Conservation (phyloP, 1,140 invertebrate species). For the Coenobita brevimanus region DNA sequence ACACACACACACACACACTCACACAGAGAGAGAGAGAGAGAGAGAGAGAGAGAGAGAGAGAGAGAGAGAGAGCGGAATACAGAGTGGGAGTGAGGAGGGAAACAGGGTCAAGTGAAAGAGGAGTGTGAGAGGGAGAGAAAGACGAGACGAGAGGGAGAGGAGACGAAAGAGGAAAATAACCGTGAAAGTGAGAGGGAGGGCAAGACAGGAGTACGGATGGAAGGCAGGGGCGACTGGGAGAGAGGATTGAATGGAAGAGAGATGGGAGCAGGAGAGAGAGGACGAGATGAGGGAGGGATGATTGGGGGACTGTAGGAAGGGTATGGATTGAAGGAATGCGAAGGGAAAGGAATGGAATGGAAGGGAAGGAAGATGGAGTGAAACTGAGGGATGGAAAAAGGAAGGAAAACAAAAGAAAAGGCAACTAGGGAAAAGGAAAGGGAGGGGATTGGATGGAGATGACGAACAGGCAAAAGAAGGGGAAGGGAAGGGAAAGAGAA, state of each 20-base stretch:
- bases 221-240: not conserved
- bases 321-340: no score
- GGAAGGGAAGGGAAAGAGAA: conserved; percentile 1
- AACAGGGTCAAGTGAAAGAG: no score
- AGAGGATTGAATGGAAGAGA: not conserved
- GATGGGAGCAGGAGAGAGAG: not conserved
- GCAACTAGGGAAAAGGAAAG: not conserved
- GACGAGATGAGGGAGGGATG: not conserved
- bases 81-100: not conserved
- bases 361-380: not conserved
- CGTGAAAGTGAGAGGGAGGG: no score
- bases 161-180: not conserved
- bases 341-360: not conserved
- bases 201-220: not conserved
- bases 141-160: not conserved
- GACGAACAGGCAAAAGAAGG: not conserved
- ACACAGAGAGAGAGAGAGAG: not conserved
- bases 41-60: not conserved
- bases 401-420: not conserved
- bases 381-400: not conserved
- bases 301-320: not conserved
- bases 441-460: not conserved
- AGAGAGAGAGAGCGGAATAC: not conserved
- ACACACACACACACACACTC: not conserved
- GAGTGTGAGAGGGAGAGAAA: not conserved